Evolutionary conservation across 2,888 invertebrate species (phyloP).

Genomic region (Caenorhabditis sp.): DNA sequence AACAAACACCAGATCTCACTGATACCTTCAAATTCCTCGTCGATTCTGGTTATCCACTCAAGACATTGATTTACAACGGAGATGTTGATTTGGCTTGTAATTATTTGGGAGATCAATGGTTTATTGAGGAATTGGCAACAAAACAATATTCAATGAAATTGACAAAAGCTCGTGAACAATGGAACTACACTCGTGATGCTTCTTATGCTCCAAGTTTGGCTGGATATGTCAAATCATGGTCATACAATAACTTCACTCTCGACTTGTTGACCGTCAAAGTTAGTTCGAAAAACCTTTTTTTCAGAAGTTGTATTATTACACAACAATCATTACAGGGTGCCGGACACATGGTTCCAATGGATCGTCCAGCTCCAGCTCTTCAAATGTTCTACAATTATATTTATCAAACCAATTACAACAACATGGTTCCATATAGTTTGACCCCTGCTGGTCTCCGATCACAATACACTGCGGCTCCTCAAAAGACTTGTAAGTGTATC

Average conservation of each 20-base stretch:
- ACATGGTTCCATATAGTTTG: slow-evolving; percentile 23
- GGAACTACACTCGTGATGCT: slow-evolving; percentile 52
- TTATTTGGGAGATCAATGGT: slow-evolving; percentile 66
- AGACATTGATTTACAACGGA: slow-evolving; percentile 65
- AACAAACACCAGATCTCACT: slow-evolving; percentile 59
- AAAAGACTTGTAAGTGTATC: slow-evolving; percentile 35
- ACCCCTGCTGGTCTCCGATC: slow-evolving; percentile 30
- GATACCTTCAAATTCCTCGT: slow-evolving; percentile 57
- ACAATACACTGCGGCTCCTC: slow-evolving; percentile 31
- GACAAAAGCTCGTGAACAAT: slow-evolving; percentile 30
- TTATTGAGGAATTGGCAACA: slow-evolving; percentile 50
- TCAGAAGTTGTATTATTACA: slow-evolving; percentile 43
- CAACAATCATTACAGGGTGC: slow-evolving; percentile 45
- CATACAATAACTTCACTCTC: slow-evolving; percentile 24
- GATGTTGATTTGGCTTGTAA: slow-evolving; percentile 65
- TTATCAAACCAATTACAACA: slow-evolving; percentile 41
- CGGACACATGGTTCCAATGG: slow-evolving; percentile 60
- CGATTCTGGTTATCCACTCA: slow-evolving; percentile 45
- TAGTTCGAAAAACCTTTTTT: no score
- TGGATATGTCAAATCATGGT: slow-evolving; percentile 50
- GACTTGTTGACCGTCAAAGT: slow-evolving; percentile 56
- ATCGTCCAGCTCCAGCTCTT: slow-evolving; percentile 63
- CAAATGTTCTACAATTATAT: slow-evolving; percentile 64
- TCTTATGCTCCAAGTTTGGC: slow-evolving; percentile 33
- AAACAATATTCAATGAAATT: slow-evolving; percentile 20